These are phyloP conservation scores for Choristoneura fumiferana DNA, from an alignment of 1,140 invertebrate species.

Conservation along the genomic window DNA sequence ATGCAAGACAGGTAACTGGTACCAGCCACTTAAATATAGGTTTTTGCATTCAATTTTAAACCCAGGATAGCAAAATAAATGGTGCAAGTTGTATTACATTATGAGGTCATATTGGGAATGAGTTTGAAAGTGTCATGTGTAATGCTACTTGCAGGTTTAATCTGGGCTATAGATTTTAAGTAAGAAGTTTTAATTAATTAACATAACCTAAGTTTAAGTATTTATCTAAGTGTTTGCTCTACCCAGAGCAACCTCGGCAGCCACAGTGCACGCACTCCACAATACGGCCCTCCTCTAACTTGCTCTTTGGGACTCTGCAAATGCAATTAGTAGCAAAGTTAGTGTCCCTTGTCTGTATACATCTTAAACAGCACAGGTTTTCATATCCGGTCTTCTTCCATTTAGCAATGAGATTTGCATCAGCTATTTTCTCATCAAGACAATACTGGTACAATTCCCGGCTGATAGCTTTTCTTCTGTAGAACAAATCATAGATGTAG, in stretches of 20 bases:
- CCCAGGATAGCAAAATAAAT: too few species aligned
- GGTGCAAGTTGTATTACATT: too few species aligned
- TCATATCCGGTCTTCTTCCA: slow-evolving; percentile 99
- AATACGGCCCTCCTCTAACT: slow-evolving; percentile 98
- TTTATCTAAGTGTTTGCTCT: too few species aligned
- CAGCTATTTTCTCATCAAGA: slow-evolving; percentile 97
- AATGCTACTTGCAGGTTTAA: too few species aligned
- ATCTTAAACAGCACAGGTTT: slow-evolving; percentile 98
- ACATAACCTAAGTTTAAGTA: too few species aligned
- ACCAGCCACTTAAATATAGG: too few species aligned
- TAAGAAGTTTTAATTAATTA: too few species aligned
- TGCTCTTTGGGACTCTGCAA: slow-evolving; percentile 98
- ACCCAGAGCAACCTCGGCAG: slow-evolving; percentile 96
- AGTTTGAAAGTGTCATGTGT: too few species aligned
- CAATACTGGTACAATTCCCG: slow-evolving; percentile 99
- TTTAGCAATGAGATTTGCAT: slow-evolving; percentile 98
- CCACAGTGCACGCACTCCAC: slow-evolving; percentile 99
- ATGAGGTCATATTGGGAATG: too few species aligned
- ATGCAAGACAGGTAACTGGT: too few species aligned
- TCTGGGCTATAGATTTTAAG: too few species aligned
- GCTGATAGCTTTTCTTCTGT: slow-evolving; percentile 97
- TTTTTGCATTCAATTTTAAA: too few species aligned
- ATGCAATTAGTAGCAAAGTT: slow-evolving; percentile 99
- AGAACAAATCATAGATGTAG: slow-evolving; percentile 98
- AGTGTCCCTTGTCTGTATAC: slow-evolving; percentile 98